Base-by-base conservation (phyloP, 2,113 vertebrate genomes). In the Cyanoliseus patagonus region DNA sequence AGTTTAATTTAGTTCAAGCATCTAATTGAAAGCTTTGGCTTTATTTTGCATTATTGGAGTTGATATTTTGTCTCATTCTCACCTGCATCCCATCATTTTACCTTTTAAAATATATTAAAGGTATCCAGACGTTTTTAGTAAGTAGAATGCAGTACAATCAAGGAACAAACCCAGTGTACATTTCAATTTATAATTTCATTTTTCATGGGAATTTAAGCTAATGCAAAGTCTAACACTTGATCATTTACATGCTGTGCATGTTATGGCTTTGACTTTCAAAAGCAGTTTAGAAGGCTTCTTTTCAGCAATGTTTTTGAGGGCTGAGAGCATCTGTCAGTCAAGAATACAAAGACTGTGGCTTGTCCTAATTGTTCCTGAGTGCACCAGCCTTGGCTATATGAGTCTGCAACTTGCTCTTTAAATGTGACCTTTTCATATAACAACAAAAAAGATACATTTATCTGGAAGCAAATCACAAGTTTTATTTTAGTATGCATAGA, bases 231-330 rank as follows among this genome's bases (percentile, higher is more conserved):
- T 76, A 57, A 72, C 89, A 69, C 44, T 52, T 95, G 33, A 76
- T 87, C 64, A 31, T 90, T 92, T 78, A 44, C 47, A 17, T 52
- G 30, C 57, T 73, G 67, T 68, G 28, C 23, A 31, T 49, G 19
- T 66, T 81, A 30, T 31, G 83, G 77, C 86, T 78, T 95, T 95
- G 89, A 39, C 81, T 94, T 95, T 91, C 57, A 73, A 79, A 87
- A 52, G 67, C 57, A 44, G 22, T 73, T 91, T 75, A 6, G 41
- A 94, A 81, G 62, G 25, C 62, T 82, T 66, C 61, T 78, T 86
- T 89, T 86, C 77, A 86, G 77, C 66, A 72, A 57, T 27, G 28
- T 41, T 68, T 84, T 27, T 79, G 87, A 85, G 70, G 53, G 70
- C 74, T 92, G 57, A 92, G 81, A 91, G 44, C 59, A 4, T 73